phyloP scores from a whole-genome alignment of 2,888 invertebrate genomes.

The Slavum lentiscoides region DNA sequence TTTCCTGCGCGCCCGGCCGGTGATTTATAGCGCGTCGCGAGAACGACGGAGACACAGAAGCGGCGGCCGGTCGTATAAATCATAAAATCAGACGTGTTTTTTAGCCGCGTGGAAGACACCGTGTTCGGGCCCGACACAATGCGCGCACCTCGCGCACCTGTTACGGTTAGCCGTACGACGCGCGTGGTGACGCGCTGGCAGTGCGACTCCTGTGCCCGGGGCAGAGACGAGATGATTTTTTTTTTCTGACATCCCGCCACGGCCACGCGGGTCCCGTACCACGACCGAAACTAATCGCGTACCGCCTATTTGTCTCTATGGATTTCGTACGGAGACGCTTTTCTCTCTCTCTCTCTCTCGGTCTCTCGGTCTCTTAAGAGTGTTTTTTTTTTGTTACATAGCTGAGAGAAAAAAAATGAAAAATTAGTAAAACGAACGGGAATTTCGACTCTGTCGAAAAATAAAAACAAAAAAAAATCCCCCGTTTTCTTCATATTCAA shows the following conservation, averaged over 20 bases:
- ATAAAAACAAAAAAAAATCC: too few relatives aligned
- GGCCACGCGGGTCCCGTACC: slow-evolving; percentile 18
- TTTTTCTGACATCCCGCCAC: slow-evolving; percentile 41
- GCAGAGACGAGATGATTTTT: slow-evolving; percentile 10
- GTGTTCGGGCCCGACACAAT: slow-evolving; percentile 28
- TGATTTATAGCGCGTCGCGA: slow-evolving; percentile 39
- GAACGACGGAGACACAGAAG: slow-evolving; percentile 40
- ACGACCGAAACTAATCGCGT: slow-evolving; percentile 45
- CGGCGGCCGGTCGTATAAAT: slow-evolving; percentile 50
- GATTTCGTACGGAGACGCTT: slow-evolving; percentile 7
- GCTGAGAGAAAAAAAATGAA: too few relatives aligned
- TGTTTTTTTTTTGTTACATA: too few relatives aligned
- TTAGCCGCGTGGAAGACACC: slow-evolving; percentile 28
- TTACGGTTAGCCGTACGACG: too few relatives aligned
- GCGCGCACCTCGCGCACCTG: slow-evolving; percentile 26
- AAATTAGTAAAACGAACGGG: too few relatives aligned
- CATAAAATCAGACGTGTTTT: slow-evolving; percentile 52
- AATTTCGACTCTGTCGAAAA: too few relatives aligned
- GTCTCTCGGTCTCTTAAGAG: too few relatives aligned
- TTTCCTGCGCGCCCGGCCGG: not conserved
- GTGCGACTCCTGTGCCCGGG: slow-evolving; percentile 38
- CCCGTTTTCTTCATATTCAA: too few relatives aligned
- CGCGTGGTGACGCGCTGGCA: too few relatives aligned
- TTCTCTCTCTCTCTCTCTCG: too few relatives aligned
- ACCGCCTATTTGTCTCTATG: slow-evolving; percentile 32